Conservation (phyloP, 2,888 invertebrate genomes). For the Meganola albula region DNA sequence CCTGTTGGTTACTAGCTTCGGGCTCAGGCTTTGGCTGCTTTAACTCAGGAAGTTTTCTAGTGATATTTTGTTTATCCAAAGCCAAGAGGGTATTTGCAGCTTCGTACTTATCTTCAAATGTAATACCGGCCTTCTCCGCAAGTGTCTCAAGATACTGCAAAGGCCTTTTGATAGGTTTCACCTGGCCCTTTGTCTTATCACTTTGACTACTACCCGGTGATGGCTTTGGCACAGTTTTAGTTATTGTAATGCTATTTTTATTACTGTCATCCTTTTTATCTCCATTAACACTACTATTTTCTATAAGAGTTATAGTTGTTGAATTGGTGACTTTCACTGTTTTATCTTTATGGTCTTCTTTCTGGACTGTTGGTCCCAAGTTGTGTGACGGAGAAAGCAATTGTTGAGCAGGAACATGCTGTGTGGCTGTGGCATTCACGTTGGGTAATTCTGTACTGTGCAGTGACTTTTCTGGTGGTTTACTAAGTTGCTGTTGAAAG, state of each 20-base stretch:
- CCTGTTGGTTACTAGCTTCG: conserved; percentile 49
- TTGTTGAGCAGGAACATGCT: conserved; percentile 64
- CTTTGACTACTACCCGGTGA: conserved; percentile 44
- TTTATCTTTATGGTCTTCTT: conserved; percentile 66
- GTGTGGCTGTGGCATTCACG: conserved; percentile 46
- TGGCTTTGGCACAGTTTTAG: conserved; percentile 59
- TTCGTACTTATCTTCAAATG: conserved; percentile 86
- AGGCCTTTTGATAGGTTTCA: conserved; percentile 56
- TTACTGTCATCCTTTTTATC: conserved; percentile 69
- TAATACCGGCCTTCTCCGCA: conserved; percentile 85
- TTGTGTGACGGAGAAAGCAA: conserved; percentile 53
- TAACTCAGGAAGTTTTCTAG: conserved; percentile 55
- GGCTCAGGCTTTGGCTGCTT: conserved; percentile 62
- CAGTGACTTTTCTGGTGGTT: conserved; percentile 46
- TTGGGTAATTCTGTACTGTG: conserved; percentile 42
- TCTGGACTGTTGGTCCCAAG: conserved; percentile 40
- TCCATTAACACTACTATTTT: conserved; percentile 50
- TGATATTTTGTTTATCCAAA: conserved; percentile 80
- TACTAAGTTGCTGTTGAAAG: conserved; percentile 49
- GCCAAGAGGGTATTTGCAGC: conserved; percentile 81
- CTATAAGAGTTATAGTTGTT: conserved; percentile 66
- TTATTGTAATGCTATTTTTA: conserved; percentile 74
- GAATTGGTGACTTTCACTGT: conserved; percentile 65
- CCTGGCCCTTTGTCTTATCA: conserved; percentile 50
- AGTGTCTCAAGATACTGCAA: conserved; percentile 84